A percentile compares a stretch with the other conserved stretches of the same genome.
These are phyloP conservation scores for Takifugu bimaculatus DNA, from an alignment of 2,113 vertebrate genomes.

Conservation along the genomic window DNA sequence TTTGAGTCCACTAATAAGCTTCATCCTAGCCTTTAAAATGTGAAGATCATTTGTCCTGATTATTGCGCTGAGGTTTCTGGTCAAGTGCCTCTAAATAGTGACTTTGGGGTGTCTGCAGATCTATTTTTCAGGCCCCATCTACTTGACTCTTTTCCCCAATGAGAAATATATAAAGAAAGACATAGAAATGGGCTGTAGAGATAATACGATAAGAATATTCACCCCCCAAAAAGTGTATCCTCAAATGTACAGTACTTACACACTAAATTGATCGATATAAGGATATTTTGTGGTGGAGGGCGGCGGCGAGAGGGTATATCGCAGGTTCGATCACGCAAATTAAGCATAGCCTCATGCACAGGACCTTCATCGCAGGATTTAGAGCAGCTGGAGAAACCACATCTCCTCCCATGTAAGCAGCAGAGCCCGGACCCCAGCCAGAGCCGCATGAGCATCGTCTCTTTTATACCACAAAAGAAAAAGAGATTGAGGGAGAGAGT, in stretches of 20 bases:
- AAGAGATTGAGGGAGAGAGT: constrained; percentile 25
- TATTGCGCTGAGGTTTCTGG: not conserved
- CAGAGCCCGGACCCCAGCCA: constrained; percentile 52
- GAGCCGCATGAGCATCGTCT: constrained; percentile 63
- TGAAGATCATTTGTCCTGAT: not conserved
- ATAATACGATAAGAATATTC: not conserved
- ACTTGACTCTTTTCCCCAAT: too few relatives aligned
- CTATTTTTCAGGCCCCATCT: not conserved
- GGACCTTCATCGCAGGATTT: constrained; percentile 62
- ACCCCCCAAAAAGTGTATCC: not conserved
- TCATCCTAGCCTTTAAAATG: not conserved
- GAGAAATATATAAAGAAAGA: not conserved
- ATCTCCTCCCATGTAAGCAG: constrained; percentile 65
- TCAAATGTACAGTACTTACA: not conserved
- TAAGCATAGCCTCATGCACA: constrained; percentile 56
- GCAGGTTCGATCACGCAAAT: constrained; percentile 51
- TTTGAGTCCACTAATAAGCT: not conserved
- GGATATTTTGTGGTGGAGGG: constrained; percentile 1
- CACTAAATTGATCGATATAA: not conserved
- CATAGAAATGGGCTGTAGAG: too few relatives aligned
- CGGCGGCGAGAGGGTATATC: constrained; percentile 13
- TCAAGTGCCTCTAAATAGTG: not conserved
- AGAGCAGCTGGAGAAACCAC: constrained; percentile 71
- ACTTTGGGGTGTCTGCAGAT: not conserved
- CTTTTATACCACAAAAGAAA: constrained; percentile 60